These are phyloP conservation scores for Chrysomallon squamiferum DNA, from an alignment of 1,140 invertebrate species.

Conservation along the genomic window DNA sequence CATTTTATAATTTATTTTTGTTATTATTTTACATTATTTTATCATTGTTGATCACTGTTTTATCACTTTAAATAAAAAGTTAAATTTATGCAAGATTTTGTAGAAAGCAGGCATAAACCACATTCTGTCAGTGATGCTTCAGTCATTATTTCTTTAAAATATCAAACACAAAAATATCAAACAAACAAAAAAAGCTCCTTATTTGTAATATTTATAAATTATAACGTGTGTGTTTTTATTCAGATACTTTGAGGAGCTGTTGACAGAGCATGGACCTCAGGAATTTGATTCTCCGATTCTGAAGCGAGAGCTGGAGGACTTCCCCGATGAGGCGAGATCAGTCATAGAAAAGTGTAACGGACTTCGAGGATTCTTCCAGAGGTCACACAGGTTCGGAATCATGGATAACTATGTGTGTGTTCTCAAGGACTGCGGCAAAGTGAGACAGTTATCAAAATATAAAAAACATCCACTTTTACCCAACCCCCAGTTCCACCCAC, in stretches of 20 bases:
- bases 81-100: too few species aligned
- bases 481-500: too few species aligned
- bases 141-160: background rate
- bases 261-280: constrained; percentile 43
- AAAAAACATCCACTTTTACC: too few species aligned
- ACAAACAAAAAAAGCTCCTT: background rate
- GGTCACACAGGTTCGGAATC: constrained; percentile 44
- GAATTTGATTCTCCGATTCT: constrained; percentile 25
- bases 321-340: constrained; percentile 39
- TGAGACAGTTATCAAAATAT: constrained; percentile 27
- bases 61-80: background rate
- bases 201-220: background rate
- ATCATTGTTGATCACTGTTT: background rate
- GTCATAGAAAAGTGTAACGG: constrained; percentile 38
- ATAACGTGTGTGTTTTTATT: constrained; percentile 2
- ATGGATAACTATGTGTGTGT: constrained; percentile 41
- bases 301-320: constrained; percentile 29
- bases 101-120: too few species aligned
- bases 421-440: constrained; percentile 34
- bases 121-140: background rate
- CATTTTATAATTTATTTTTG: background rate
- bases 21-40: background rate
- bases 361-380: constrained; percentile 33
- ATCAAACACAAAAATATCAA: background rate
- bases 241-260: constrained; percentile 44